A percentile compares a stretch with the other conserved stretches of the same genome.
These are phyloP conservation scores for Brachyistius frenatus DNA, from an alignment of 2,113 vertebrate genomes.

Conservation along the genomic window DNA sequence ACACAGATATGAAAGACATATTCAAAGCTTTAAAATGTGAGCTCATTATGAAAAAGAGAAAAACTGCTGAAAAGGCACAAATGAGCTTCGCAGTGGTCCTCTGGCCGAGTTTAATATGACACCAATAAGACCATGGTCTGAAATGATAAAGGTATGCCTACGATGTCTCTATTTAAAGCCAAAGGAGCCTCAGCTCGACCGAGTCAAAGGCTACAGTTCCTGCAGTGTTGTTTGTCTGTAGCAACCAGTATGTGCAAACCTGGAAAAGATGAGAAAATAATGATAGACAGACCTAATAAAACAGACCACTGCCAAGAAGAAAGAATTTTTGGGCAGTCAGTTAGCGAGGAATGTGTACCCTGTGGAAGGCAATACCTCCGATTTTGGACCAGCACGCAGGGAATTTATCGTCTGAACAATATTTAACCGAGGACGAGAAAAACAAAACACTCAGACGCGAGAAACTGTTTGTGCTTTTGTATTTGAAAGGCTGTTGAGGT, in stretches of 20 bases:
- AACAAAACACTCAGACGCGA: slow-evolving; percentile 35
- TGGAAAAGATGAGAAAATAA: slow-evolving; percentile 72
- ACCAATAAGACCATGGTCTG: slow-evolving; percentile 72
- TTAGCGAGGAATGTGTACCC: slow-evolving; percentile 67
- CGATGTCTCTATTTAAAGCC: slow-evolving; percentile 80
- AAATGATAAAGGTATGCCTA: slow-evolving; percentile 77
- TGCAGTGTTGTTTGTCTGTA: slow-evolving; percentile 55
- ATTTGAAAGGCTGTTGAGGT: slow-evolving; percentile 30
- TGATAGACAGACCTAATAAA: slow-evolving; percentile 76
- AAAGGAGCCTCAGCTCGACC: slow-evolving; percentile 62
- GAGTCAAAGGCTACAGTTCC: slow-evolving; percentile 66
- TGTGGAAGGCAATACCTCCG: slow-evolving; percentile 61
- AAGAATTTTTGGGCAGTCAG: slow-evolving; percentile 72
- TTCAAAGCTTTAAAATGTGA: too few relatives aligned
- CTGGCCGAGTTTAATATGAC: slow-evolving; percentile 73
- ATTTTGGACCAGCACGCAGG: slow-evolving; percentile 34
- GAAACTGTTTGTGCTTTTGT: slow-evolving; percentile 21
- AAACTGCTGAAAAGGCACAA: slow-evolving; percentile 16
- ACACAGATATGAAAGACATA: too few relatives aligned
- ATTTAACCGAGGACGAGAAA: slow-evolving; percentile 40
- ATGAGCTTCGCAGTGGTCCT: slow-evolving; percentile 10
- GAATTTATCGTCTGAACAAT: slow-evolving; percentile 49
- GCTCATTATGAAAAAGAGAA: background rate
- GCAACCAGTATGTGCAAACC: slow-evolving; percentile 48
- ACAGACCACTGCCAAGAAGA: slow-evolving; percentile 59